Evolutionary conservation across 2,888 invertebrate genomes (phyloP), one percentile per base, ranked within the genome.

Genomic region (Tenthredo scrophulariae): DNA sequence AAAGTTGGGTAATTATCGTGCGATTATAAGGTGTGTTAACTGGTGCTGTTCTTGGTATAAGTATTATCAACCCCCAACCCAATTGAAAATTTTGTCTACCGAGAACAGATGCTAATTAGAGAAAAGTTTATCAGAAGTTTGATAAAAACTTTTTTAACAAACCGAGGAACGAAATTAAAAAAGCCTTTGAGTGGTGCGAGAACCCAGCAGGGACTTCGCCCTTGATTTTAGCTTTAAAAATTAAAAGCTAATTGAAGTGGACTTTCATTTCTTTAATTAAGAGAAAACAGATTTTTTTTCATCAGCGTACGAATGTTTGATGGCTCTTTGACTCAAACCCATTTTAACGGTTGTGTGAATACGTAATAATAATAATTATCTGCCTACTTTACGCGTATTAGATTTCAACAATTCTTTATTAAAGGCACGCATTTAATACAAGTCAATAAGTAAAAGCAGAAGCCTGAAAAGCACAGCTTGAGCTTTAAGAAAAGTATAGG

Each of bases 201-300:
- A 80, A 62, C 62, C n/a, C 40, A 58, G 80, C 62, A 62, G 80
- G 80, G 80, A 77, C 54, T 77, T 54, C 54, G 77, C 54, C 54
- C 54, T 77, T 77, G 40, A 80, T 40, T 58, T 62, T 62, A 40
- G 62, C 40, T 80, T 80, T 37, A 62, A 80, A 80, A 62, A 80
- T 80, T 80, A 80, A 80, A 80, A 80, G 80, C 33, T 62, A 58
- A 80, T 62, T 80, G 37, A 80, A 80, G 80, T 62, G 62, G 80
- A 80, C 58, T 80, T 80, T 80, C 80, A 37, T 37, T 62, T 80
- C 80, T 80, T 58, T 62, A 80, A 80, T 62, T 80, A 80, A 80
- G 79, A 79, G 79, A 58, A 79, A 79, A 79, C 58, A 58, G 79
- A 79, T 37, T 58, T 79, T 37, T 33, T n/a, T 54, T 40, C 43